Evolutionary conservation across 2,113 vertebrate genomes (phyloP).

Genomic region (Australoheros scitulus): DNA sequence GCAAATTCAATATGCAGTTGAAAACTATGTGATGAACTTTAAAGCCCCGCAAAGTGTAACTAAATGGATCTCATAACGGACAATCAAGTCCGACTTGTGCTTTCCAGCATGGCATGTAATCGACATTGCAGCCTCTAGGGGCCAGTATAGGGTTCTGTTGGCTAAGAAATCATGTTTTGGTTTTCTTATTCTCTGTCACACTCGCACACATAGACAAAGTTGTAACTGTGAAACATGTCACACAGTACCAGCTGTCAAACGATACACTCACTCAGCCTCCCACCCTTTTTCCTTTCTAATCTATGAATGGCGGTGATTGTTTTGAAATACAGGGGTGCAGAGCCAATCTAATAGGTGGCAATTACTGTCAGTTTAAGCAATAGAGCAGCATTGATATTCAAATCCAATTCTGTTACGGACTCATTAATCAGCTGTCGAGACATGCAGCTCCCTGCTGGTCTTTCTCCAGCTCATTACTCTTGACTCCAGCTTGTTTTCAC

Average conservation of each 20-base stretch:
- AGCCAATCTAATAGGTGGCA: conserved; percentile 67
- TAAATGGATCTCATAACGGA: background rate
- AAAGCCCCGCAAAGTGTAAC: background rate
- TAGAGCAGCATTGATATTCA: conserved; percentile 68
- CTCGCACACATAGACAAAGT: background rate
- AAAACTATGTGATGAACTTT: no score
- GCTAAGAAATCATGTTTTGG: background rate
- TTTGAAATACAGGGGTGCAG: conserved; percentile 57
- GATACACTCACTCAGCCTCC: conserved; percentile 42
- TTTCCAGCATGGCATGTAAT: background rate
- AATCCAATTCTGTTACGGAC: conserved; percentile 59
- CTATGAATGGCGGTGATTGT: conserved; percentile 55
- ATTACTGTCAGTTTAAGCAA: conserved; percentile 72
- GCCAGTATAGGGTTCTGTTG: conserved; percentile 4
- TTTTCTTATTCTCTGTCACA: background rate
- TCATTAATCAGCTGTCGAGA: conserved; percentile 65
- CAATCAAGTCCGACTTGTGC: background rate
- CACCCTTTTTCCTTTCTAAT: conserved; percentile 45
- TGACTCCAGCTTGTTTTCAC: conserved; percentile 23
- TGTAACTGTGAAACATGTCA: conserved; percentile 37
- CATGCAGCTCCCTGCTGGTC: conserved; percentile 20
- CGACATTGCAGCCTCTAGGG: conserved; percentile 3
- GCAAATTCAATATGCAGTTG: background rate
- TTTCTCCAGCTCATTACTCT: conserved; percentile 53
- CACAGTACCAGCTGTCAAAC: conserved; percentile 54